A percentile compares a stretch with the other conserved stretches of the same genome.
Conservation (phyloP, 2,113 vertebrate species). For the Etheostoma spectabile region DNA sequence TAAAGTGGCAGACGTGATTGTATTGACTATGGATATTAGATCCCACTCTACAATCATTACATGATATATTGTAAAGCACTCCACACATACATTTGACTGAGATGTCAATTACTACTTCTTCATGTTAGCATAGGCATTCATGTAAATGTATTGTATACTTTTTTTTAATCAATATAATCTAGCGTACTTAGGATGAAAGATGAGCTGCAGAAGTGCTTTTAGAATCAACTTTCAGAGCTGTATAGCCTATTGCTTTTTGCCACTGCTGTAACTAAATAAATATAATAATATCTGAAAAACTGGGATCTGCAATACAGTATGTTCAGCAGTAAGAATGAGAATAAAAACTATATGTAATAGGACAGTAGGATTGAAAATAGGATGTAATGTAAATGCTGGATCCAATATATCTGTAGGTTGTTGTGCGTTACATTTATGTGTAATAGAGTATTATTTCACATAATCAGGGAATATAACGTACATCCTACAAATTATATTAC, state of each 20-base stretch:
- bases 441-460: background rate
- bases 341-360: constrained; percentile 28
- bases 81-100: background rate
- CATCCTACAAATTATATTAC: background rate
- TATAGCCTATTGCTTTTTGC: background rate
- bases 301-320: constrained; percentile 3
- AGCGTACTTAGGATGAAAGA: background rate
- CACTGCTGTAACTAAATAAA: background rate
- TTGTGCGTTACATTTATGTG: background rate
- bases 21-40: background rate
- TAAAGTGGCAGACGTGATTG: constrained; percentile 1
- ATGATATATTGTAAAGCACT: background rate
- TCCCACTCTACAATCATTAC: background rate
- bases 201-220: background rate
- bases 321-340: background rate
- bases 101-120: background rate
- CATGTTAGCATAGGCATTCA: constrained; percentile 15
- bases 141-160: background rate
- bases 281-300: constrained; percentile 27
- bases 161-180: background rate
- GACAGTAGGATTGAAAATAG: background rate
- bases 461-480: background rate
- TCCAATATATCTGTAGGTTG: background rate
- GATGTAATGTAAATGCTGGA: background rate
- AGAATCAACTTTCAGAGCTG: background rate